Percentiles rank a stretch among this genome's conserved stretches.
These are phyloP conservation scores for Mesorhabditis spiculigera DNA, from an alignment of 2,888 invertebrate genomes.

Conservation along the genomic window DNA sequence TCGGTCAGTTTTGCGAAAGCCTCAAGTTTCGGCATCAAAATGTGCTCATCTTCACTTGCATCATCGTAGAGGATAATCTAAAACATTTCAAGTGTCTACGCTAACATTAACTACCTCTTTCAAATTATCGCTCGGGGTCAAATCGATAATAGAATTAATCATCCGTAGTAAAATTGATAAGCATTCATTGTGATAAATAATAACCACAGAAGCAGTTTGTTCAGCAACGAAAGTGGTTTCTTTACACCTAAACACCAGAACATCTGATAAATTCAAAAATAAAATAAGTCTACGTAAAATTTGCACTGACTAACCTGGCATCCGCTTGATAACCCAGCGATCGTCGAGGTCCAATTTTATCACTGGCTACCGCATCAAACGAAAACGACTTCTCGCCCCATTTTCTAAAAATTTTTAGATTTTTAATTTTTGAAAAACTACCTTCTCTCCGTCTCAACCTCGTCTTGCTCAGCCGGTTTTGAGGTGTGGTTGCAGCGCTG, in stretches of 20 bases:
- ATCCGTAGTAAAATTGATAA: conserved; percentile 86
- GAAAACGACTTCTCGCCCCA: conserved; percentile 80
- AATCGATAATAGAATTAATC: conserved; percentile 67
- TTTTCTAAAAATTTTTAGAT: conserved; percentile 3
- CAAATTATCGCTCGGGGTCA: conserved; percentile 71
- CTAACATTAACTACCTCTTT: conserved; percentile 80
- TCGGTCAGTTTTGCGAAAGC: not conserved
- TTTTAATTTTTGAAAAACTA: not conserved
- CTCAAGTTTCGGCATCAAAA: not conserved
- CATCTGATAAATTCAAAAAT: no score
- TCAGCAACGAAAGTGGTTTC: conserved; percentile 1
- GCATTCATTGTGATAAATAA: conserved; percentile 98
- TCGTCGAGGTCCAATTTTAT: conserved; percentile 77
- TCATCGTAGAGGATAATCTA: conserved; percentile 59
- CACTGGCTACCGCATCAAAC: conserved; percentile 85
- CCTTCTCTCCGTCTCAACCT: not conserved
- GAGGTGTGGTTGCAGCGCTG: not conserved
- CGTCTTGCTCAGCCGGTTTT: not conserved
- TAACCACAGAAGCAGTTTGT: conserved; percentile 70
- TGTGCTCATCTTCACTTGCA: conserved; percentile 42
- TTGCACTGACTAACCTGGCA: conserved; percentile 66
- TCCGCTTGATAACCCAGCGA: conserved; percentile 82
- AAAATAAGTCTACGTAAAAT: not conserved
- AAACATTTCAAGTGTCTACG: not conserved
- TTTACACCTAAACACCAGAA: not conserved